Evolutionary conservation across 2,888 invertebrate genomes (phyloP).

Genomic region (Dendrolimus houi): DNA sequence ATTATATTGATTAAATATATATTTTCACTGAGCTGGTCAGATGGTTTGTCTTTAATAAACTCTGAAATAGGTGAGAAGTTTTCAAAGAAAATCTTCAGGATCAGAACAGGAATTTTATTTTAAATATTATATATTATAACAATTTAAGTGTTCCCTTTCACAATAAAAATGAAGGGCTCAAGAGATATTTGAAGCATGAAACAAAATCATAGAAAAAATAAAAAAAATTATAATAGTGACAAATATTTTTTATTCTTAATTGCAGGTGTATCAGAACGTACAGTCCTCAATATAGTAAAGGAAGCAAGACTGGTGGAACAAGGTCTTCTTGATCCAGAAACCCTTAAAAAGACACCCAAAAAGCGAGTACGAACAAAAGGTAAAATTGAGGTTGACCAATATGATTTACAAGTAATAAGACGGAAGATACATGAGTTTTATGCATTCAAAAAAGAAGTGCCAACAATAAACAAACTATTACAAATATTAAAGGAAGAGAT

Average conservation of each 20-base stretch:
- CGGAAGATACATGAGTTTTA: slow-evolving; percentile 69
- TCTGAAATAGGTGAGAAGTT: too few relatives aligned
- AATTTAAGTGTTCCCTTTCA: too few relatives aligned
- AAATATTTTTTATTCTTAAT: slow-evolving; percentile 7
- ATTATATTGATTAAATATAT: too few relatives aligned
- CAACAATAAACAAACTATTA: slow-evolving; percentile 61
- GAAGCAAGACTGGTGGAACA: slow-evolving; percentile 65
- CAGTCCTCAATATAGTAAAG: slow-evolving; percentile 62
- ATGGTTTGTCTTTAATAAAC: too few relatives aligned
- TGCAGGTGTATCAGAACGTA: slow-evolving; percentile 63
- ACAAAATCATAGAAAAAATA: too few relatives aligned
- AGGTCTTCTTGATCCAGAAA: slow-evolving; percentile 61
- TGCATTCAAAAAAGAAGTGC: slow-evolving; percentile 65
- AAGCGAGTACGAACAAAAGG: slow-evolving; percentile 64
- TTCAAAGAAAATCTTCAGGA: too few relatives aligned
- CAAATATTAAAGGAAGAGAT: slow-evolving; percentile 66
- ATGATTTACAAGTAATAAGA: slow-evolving; percentile 60
- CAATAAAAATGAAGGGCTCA: too few relatives aligned
- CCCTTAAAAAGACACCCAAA: slow-evolving; percentile 57
- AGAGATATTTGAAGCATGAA: too few relatives aligned
- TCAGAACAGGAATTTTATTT: too few relatives aligned
- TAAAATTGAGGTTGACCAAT: slow-evolving; percentile 64
- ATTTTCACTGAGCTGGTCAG: too few relatives aligned
- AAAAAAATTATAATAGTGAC: too few relatives aligned
- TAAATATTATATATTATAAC: too few relatives aligned